Percentiles rank a stretch among this genome's conserved stretches.
Conservation (phyloP, 2,797 vertebrate genomes). For the Coregonus suidteri region DNA sequence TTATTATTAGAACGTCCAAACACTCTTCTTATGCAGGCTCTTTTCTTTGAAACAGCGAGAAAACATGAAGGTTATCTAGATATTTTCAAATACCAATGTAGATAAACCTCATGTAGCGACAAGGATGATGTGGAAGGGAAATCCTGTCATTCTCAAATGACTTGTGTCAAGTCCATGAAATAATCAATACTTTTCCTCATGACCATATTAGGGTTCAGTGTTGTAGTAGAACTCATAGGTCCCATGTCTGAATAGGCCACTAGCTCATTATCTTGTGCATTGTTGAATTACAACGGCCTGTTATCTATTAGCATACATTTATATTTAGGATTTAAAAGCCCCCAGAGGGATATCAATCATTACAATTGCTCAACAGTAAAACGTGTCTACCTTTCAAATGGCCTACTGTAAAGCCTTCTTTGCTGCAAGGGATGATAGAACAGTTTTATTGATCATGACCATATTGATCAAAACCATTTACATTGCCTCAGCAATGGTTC, state of each 20-base stretch:
- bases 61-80: not conserved
- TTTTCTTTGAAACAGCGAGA: constrained; percentile 20
- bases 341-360: constrained; percentile 39
- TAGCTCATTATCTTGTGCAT: constrained; percentile 25
- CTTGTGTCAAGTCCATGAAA: not conserved
- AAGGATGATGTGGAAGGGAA: not conserved
- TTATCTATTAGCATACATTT: constrained; percentile 50
- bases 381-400: constrained; percentile 49
- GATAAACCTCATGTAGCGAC: not conserved
- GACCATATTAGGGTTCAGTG: not conserved
- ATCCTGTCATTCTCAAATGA: not conserved
- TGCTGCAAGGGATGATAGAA: constrained; percentile 47
- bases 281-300: constrained; percentile 35
- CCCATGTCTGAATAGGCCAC: too few species aligned
- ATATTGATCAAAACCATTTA: constrained; percentile 51
- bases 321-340: constrained; percentile 52
- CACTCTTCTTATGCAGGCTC: constrained; percentile 48
- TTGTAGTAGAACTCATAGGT: not conserved
- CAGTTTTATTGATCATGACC: constrained; percentile 47
- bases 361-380: constrained; percentile 56
- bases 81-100: constrained; percentile 19
- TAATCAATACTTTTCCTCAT: not conserved
- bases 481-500: constrained; percentile 39
- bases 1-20: not conserved
- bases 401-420: constrained; percentile 58